Evolutionary conservation across 2,797 vertebrate species (phyloP).

Genomic region (Chaunax sp.): DNA sequence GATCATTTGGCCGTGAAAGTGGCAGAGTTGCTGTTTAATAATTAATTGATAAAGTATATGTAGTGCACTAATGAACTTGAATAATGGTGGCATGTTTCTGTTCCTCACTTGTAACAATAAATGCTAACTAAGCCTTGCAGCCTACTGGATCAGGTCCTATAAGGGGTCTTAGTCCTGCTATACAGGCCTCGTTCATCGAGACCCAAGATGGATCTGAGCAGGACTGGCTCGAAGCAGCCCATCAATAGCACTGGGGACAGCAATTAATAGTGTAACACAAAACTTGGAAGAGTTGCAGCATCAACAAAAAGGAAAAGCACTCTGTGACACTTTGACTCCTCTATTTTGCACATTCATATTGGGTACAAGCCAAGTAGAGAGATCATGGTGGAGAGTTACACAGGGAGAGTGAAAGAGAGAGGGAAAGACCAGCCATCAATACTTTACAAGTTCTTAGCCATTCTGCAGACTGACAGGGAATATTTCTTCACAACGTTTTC

Average conservation of each 20-base stretch:
- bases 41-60: too few species aligned
- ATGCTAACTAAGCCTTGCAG: constrained; percentile 55
- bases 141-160: constrained; percentile 49
- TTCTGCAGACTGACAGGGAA: constrained; percentile 66
- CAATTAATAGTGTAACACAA: constrained; percentile 79
- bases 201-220: constrained; percentile 31
- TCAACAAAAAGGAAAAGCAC: constrained; percentile 78
- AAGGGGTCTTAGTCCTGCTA: constrained; percentile 45
- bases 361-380: constrained; percentile 45
- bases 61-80: not conserved
- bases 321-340: constrained; percentile 69
- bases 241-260: constrained; percentile 75
- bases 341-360: constrained; percentile 68
- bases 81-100: constrained; percentile 1
- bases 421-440: constrained; percentile 68
- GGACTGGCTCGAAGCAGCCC: constrained; percentile 53
- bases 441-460: constrained; percentile 58
- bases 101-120: constrained; percentile 17
- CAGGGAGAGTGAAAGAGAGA: constrained; percentile 26
- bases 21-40: not conserved
- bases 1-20: not conserved
- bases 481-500: constrained; percentile 17
- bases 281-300: constrained; percentile 70
- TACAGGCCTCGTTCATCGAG: constrained; percentile 35
- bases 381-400: constrained; percentile 31